Base-by-base conservation (phyloP, 2,113 vertebrate species). In the Alexandromys fortis region DNA sequence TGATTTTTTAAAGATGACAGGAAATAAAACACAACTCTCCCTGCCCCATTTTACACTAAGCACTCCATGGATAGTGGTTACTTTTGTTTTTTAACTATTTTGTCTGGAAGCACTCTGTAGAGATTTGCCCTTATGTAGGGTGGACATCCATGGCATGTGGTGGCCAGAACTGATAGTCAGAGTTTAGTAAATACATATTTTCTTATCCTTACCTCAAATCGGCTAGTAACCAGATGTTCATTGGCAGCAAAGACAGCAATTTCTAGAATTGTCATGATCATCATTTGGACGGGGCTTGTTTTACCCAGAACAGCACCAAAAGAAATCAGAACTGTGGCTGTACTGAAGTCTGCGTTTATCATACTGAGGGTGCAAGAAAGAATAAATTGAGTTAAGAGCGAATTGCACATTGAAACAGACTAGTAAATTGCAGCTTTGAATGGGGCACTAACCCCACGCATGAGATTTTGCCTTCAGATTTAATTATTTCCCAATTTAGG, bases 341-440 rank as follows among this genome's bases (percentile, higher is more conserved):
- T 99, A 94, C 99, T 99, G 98, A 99, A 99, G 98, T 99, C 99
- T 94, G 99, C 99, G 24, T 99, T 99, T 97, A 99, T 99, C 97
- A 99, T 99, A 78, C 99, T 99, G 85, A 90, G 81, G 90, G 47
- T 14, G 75, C 91, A 0, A 94, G 87, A 13, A 83, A 92, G 68
- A 94, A 88, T 72, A 90, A 11, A 10, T 3, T 68, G 45, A 61
- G 63, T 45, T 16, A 93, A 33, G 9, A 94, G 14, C 22, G 94
- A 68, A 42, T 63, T 19, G 24, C 2, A 92, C 0, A 89, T 19
- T 77, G 17, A 35, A 93, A 92, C 42, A 68, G 42, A 89, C 24
- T 58, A 49, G 24, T 24, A 49, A 79, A 28, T 9, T 38, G 3
- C 19, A 42, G 65, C 5, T 28, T 21, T 68, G 11, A 81, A 35